Percentiles rank a stretch among this genome's conserved stretches.
phyloP scores from a whole-genome alignment of 2,113 vertebrate species.

The Polypterus bichir region DNA sequence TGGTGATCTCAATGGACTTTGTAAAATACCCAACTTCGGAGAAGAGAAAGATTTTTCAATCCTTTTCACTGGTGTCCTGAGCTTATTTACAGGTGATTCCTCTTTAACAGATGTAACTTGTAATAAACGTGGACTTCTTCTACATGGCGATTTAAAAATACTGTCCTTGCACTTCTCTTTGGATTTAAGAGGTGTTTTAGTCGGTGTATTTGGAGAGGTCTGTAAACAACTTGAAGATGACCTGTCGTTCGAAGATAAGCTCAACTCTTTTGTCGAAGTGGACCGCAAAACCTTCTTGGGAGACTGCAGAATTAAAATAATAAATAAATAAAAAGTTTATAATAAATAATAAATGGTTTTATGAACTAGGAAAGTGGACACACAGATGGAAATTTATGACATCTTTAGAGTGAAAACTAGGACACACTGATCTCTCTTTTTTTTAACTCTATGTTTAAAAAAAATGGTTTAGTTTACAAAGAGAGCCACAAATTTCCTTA shows the following conservation, averaged over 20 bases:
- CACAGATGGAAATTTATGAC: too few species aligned
- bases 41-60: slow-evolving; percentile 19
- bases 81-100: slow-evolving; percentile 28
- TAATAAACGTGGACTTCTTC: slow-evolving; percentile 15
- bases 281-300: slow-evolving; percentile 20
- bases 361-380: too few species aligned
- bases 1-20: slow-evolving; percentile 26
- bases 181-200: slow-evolving; percentile 26
- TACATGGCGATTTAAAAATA: slow-evolving; percentile 32
- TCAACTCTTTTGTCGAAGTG: too few species aligned
- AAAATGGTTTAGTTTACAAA: too few species aligned
- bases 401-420: too few species aligned
- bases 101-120: slow-evolving; percentile 29
- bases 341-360: too few species aligned
- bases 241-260: too few species aligned
- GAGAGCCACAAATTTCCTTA: too few species aligned
- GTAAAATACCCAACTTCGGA: slow-evolving; percentile 9
- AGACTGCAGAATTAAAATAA: slow-evolving; percentile 29
- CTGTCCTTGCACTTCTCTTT: slow-evolving; percentile 20
- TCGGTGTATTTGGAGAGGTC: slow-evolving; percentile 42
- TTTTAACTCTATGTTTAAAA: too few species aligned
- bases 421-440: too few species aligned
- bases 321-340: too few species aligned
- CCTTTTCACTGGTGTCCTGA: slow-evolving; percentile 37
- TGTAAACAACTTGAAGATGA: neutral